phyloP scores from a whole-genome alignment of 2,113 vertebrate species.

The Zootoca vivipara region DNA sequence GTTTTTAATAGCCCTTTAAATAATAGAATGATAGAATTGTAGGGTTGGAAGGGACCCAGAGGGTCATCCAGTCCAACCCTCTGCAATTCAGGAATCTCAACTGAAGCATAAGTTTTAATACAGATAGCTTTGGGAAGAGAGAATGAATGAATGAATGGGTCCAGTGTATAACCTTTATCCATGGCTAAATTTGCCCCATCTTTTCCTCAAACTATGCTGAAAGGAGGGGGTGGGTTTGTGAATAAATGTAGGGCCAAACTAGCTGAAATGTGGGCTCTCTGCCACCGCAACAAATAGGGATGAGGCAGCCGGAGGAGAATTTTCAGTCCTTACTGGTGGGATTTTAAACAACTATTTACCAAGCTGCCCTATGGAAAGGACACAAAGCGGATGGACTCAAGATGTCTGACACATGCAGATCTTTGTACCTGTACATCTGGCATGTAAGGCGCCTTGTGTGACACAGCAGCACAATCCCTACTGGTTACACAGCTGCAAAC shows the following conservation, averaged over 20 bases:
- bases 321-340: neutral
- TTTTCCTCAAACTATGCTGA: neutral
- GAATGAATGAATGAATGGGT: neutral
- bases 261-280: neutral
- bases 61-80: too few species aligned
- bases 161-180: slow-evolving; percentile 2
- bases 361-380: neutral
- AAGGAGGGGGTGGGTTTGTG: neutral
- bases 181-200: neutral
- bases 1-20: too few species aligned
- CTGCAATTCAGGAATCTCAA: too few species aligned
- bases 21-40: too few species aligned
- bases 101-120: neutral
- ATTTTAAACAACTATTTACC: neutral
- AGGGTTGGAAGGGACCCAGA: too few species aligned
- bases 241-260: neutral
- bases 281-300: neutral
- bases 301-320: neutral
- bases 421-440: neutral
- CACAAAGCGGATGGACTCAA: neutral
- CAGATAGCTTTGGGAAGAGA: neutral
- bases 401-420: neutral
- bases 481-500: neutral
- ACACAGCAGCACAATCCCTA: neutral
- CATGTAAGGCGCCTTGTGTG: neutral